Evolutionary conservation across 1,140 invertebrate genomes (phyloP).

Genomic region (Subanguina moxae): DNA sequence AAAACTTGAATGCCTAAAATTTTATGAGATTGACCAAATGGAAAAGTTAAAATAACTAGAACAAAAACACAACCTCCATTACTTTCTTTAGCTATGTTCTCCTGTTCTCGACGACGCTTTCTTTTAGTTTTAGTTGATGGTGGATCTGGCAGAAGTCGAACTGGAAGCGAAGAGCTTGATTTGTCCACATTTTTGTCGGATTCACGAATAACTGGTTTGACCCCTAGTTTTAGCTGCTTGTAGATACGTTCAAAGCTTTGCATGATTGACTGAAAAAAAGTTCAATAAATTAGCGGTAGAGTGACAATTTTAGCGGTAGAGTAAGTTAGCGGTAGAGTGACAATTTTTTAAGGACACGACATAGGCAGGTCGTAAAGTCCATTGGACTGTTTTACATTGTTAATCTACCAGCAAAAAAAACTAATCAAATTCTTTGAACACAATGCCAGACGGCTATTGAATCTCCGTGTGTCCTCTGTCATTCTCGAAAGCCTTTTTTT

Average conservation of each 20-base stretch:
- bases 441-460: too few species aligned
- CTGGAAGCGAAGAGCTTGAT: background rate
- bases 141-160: constrained; percentile 7
- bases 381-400: too few species aligned
- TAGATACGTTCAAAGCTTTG: constrained; percentile 9
- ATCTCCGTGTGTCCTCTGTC: too few species aligned
- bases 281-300: too few species aligned
- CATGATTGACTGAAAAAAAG: constrained; percentile 4
- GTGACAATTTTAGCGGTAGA: too few species aligned
- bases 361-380: too few species aligned
- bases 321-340: too few species aligned
- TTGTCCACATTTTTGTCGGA: background rate
- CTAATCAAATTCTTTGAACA: too few species aligned
- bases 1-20: too few species aligned
- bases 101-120: background rate
- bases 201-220: background rate
- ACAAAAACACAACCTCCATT: background rate
- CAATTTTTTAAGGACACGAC: too few species aligned
- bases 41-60: background rate
- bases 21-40: background rate
- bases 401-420: too few species aligned
- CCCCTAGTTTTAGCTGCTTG: constrained; percentile 4
- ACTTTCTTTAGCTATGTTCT: background rate
- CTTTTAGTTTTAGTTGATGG: background rate
- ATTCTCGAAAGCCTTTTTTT: too few species aligned